Evolutionary conservation across 2,797 vertebrate species (phyloP).

Genomic region (Nasua narica): DNA sequence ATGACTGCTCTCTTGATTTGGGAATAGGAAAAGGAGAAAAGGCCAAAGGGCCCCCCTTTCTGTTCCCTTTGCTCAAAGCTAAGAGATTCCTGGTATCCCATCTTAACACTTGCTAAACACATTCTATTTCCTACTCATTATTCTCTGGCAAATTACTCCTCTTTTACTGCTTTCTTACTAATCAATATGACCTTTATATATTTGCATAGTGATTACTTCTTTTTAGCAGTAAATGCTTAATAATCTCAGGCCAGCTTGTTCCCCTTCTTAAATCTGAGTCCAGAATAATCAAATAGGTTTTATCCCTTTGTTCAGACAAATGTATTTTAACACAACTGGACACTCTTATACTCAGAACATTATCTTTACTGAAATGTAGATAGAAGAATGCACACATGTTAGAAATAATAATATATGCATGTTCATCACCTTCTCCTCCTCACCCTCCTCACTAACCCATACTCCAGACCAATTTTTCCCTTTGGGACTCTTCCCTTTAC

Average conservation of each 20-base stretch:
- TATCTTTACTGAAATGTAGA: background rate
- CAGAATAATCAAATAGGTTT: background rate
- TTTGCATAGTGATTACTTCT: slow-evolving; percentile 33
- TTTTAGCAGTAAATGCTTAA: slow-evolving; percentile 13
- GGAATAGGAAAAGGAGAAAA: background rate
- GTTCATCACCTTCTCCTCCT: background rate
- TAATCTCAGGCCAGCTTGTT: background rate
- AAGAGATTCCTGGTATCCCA: background rate
- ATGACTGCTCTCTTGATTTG: background rate
- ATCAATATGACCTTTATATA: slow-evolving; percentile 5
- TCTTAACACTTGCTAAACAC: background rate
- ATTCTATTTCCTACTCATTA: slow-evolving; percentile 19
- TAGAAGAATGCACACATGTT: background rate
- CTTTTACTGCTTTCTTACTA: background rate
- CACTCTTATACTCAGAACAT: background rate
- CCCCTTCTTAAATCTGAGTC: background rate
- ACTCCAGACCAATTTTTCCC: background rate
- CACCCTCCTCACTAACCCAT: background rate
- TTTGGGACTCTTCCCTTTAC: background rate
- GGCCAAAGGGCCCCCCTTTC: background rate
- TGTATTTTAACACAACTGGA: background rate
- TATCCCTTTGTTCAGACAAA: background rate
- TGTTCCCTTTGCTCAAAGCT: background rate
- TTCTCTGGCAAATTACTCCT: slow-evolving; percentile 4
- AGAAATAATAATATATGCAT: background rate